phyloP scores from a whole-genome alignment of 2,113 vertebrate genomes.

The Equus przewalskii region DNA sequence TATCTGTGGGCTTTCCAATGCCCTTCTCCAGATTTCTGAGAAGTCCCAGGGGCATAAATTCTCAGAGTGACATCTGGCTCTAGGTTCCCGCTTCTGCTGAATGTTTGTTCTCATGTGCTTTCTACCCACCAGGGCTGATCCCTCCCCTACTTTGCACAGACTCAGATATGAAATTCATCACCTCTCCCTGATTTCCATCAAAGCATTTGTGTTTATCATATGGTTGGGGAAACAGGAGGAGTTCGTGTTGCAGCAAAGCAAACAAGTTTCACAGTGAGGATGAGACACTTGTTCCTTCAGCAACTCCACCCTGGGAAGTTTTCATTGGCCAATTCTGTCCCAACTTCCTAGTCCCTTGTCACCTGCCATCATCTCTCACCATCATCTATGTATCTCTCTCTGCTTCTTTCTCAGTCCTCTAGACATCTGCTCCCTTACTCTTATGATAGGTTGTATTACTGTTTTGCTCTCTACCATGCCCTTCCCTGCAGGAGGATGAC shows the following conservation, averaged over 20 bases:
- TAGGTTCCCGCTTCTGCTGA: not conserved
- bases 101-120: not conserved
- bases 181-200: not conserved
- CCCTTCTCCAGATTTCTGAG: not conserved
- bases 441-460: not conserved
- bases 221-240: not conserved
- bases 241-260: not conserved
- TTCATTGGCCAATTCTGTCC: not conserved
- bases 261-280: not conserved
- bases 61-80: not conserved
- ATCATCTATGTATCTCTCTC: not conserved
- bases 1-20: not conserved
- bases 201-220: not conserved
- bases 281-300: not conserved
- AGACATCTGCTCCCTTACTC: not conserved
- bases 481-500: not conserved
- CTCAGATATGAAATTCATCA: not conserved
- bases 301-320: not conserved
- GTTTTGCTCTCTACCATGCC: not conserved
- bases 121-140: not conserved
- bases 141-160: not conserved
- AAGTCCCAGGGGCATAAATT: not conserved
- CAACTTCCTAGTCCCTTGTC: not conserved
- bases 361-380: not conserved
- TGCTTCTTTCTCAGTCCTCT: not conserved